Evolutionary conservation across 1,140 invertebrate genomes (phyloP), one percentile per base, ranked within the genome.

Genomic region (Eciton burchellii): DNA sequence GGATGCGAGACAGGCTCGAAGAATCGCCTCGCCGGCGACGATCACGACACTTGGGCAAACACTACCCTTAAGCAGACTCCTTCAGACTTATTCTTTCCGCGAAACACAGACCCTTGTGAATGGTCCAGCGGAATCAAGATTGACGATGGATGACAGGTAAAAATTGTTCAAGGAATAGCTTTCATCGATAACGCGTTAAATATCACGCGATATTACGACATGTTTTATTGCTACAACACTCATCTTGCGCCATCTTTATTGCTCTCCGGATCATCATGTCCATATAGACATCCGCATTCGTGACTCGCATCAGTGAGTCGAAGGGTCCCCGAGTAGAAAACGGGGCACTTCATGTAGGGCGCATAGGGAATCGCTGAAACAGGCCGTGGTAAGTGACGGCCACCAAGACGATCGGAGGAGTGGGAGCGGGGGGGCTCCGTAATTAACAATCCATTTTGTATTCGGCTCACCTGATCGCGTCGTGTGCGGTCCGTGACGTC

Each of bases 401-500:
- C 59, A 79, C 76, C 59, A 56, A 65, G 60, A 52, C 52, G 74
- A 86, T 88, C 81, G 71, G 21, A 16, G 41, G 26, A 4, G 6
- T 14, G 29, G 9, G n/a, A 1, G 29, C 41, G 24, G 35, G 59
- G 52, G 72, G 21, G 68, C 85, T 87, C 84, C 82, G 91, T 93
- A 93, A 92, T 93, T 93, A 93, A 93, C 91, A 93, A 93, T 93
- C 89, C 92, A 92, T 93, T 93, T 93, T 92, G 92, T 93, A 93
- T 93, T 94, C 90, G 92, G 84, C 92, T 93, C 91, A 92, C 90
- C 91, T 92, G 91, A 92, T 93, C 89, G 88, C 93, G 84, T 92
- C 93, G 93, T 94, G 93, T 94, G 93, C 92, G 93, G 93, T 94
- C 93, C 83, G 91, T 94, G 93, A 93, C 93, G 93, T 93, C 93